These are phyloP conservation scores for Punctoribates punctum DNA, from an alignment of 2,888 invertebrate genomes.

Conservation along the genomic window DNA sequence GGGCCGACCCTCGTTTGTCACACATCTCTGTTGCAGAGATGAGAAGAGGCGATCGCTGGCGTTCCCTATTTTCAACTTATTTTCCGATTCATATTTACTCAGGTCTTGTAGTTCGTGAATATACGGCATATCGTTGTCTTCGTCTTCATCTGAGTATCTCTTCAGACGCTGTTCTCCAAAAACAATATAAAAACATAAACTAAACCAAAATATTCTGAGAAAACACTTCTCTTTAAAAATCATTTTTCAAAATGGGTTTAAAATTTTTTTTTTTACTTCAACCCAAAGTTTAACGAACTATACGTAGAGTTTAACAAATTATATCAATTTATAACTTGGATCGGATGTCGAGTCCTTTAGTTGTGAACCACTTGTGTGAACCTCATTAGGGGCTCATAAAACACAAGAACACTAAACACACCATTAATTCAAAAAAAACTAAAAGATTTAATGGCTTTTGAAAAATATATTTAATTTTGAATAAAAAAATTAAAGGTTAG, in stretches of 20 bases:
- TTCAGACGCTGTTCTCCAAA: background rate
- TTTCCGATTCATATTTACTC: background rate
- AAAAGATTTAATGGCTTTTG: constrained; percentile 7
- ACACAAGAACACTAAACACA: no score
- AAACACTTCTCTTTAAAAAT: background rate
- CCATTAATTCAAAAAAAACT: background rate
- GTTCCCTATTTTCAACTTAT: background rate
- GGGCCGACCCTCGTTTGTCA: constrained; percentile 31
- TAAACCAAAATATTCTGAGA: background rate
- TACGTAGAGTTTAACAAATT: background rate
- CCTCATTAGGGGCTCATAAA: background rate
- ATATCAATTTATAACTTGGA: background rate
- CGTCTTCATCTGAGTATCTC: no score
- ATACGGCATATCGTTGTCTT: no score
- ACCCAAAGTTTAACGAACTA: background rate
- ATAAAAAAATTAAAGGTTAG: background rate
- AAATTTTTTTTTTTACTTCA: background rate
- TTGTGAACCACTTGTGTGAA: constrained; percentile 8
- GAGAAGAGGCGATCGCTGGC: background rate
- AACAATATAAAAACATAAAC: background rate
- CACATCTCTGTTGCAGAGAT: background rate
- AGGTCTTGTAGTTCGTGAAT: no score
- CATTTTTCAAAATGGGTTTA: background rate
- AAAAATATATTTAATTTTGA: background rate
- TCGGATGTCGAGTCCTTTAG: background rate